A percentile compares a stretch with the other conserved stretches of the same genome.
phyloP scores from a whole-genome alignment of 1,140 invertebrate species.

The Cherax quadricarinatus region DNA sequence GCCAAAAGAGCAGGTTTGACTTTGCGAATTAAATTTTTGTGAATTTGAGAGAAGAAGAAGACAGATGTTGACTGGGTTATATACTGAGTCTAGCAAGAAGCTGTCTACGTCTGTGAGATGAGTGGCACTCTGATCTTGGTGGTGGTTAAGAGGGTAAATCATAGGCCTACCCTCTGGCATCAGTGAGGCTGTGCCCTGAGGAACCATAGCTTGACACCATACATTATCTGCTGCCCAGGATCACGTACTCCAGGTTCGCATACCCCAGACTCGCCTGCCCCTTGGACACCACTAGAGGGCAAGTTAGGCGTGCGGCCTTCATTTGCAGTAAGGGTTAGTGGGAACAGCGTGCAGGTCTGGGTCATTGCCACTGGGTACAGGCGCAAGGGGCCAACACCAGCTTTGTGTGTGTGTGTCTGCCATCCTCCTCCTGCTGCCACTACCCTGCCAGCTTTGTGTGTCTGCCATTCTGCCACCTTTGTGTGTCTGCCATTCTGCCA shows the following conservation, averaged over 20 bases:
- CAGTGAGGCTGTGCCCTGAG: constrained; percentile 35
- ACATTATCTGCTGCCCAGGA: background rate
- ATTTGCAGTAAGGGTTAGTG: background rate
- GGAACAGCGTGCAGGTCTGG: background rate
- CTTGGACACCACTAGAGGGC: too few relatives aligned
- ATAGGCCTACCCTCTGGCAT: constrained; percentile 59
- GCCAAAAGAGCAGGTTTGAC: constrained; percentile 40
- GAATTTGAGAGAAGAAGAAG: background rate
- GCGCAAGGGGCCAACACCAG: background rate
- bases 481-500: too few relatives aligned
- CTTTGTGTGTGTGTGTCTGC: background rate
- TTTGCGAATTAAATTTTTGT: constrained; percentile 25
- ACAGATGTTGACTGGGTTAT: background rate
- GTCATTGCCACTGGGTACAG: constrained; percentile 54
- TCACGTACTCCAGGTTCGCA: too few relatives aligned
- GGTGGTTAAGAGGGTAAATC: constrained; percentile 1
- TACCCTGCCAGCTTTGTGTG: background rate
- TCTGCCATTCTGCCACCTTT: background rate
- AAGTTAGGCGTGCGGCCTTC: too few relatives aligned
- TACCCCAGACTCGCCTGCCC: too few relatives aligned
- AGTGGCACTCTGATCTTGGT: too few relatives aligned
- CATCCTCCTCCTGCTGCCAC: too few relatives aligned
- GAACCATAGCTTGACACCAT: constrained; percentile 22
- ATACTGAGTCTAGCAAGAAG: background rate
- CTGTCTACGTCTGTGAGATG: background rate